A percentile compares a stretch with the other conserved stretches of the same genome.
Conservation (phyloP, 2,113 vertebrate species). For the Sisor rabdophorus region DNA sequence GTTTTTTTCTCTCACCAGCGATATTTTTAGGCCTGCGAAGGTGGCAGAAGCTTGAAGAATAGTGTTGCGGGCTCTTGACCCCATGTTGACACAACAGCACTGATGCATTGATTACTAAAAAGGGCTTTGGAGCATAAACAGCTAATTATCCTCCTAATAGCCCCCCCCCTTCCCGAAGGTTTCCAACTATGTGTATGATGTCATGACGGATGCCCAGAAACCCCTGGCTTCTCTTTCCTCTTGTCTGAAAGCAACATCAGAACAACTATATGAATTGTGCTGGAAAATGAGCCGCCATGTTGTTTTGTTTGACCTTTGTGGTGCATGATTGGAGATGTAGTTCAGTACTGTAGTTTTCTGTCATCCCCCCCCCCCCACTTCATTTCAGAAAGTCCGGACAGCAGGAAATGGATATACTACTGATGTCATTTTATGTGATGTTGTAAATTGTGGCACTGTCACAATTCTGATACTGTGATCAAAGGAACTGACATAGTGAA, state of each 20-base stretch:
- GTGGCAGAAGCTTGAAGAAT: slow-evolving; percentile 50
- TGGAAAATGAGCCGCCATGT: slow-evolving; percentile 13
- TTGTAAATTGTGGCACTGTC: slow-evolving; percentile 62
- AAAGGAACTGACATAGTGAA: slow-evolving; percentile 64
- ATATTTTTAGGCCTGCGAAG: slow-evolving; percentile 67
- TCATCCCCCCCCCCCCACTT: slow-evolving; percentile 6
- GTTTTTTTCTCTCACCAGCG: slow-evolving; percentile 57
- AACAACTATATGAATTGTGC: slow-evolving; percentile 30
- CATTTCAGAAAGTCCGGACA: slow-evolving; percentile 41
- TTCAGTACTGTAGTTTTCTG: slow-evolving; percentile 46
- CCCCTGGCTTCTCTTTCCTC: slow-evolving; percentile 22
- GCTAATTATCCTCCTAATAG: slow-evolving; percentile 49
- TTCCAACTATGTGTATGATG: slow-evolving; percentile 56
- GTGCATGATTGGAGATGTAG: slow-evolving; percentile 50
- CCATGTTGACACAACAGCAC: slow-evolving; percentile 63
- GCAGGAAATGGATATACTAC: slow-evolving; percentile 55
- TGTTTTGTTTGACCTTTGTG: slow-evolving; percentile 46
- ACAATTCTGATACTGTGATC: slow-evolving; percentile 66
- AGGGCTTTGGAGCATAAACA: slow-evolving; percentile 49
- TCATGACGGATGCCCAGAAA: slow-evolving; percentile 63
- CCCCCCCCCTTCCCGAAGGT: slow-evolving; percentile 27
- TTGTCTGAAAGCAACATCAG: slow-evolving; percentile 20
- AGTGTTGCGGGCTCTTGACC: slow-evolving; percentile 60
- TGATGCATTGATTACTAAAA: slow-evolving; percentile 29
- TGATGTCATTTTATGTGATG: slow-evolving; percentile 63